phyloP scores from a whole-genome alignment of 2,888 invertebrate genomes.

The Erannis defoliaria region DNA sequence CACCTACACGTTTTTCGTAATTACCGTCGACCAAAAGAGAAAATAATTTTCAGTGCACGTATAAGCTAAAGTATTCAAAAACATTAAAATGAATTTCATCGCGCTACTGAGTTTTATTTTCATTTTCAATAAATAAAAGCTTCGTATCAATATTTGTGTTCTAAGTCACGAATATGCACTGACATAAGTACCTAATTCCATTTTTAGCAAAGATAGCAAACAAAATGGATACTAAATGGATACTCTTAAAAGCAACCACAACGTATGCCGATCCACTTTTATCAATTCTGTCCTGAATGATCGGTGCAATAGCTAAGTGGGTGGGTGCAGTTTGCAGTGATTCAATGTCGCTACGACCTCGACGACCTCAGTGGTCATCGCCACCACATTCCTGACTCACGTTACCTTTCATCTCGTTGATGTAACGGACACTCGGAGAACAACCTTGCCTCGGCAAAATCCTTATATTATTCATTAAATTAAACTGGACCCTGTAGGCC shows the following conservation, averaged over 20 bases:
- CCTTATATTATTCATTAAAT: constrained; percentile 43
- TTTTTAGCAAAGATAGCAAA: too few species aligned
- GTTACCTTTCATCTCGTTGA: constrained; percentile 49
- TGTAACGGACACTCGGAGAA: constrained; percentile 40
- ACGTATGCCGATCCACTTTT: background rate
- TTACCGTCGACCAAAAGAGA: constrained; percentile 32
- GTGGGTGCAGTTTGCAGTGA: constrained; percentile 47
- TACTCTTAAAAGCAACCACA: too few species aligned
- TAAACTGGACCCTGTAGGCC: constrained; percentile 28
- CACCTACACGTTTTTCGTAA: constrained; percentile 40
- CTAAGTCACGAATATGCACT: too few species aligned
- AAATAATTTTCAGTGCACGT: constrained; percentile 5
- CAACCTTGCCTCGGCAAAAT: constrained; percentile 47
- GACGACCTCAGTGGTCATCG: constrained; percentile 49
- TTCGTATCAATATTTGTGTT: background rate
- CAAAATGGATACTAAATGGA: too few species aligned
- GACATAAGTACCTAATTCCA: too few species aligned
- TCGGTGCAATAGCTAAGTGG: constrained; percentile 8
- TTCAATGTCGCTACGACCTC: constrained; percentile 50
- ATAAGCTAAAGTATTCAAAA: constrained; percentile 14
- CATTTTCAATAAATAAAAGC: background rate
- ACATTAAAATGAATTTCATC: constrained; percentile 9
- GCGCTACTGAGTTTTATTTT: constrained; percentile 3
- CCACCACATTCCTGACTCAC: constrained; percentile 65
- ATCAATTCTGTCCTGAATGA: background rate